Evolutionary conservation across 1,140 invertebrate species (phyloP).

Genomic region (Spodoptera frugiperda): DNA sequence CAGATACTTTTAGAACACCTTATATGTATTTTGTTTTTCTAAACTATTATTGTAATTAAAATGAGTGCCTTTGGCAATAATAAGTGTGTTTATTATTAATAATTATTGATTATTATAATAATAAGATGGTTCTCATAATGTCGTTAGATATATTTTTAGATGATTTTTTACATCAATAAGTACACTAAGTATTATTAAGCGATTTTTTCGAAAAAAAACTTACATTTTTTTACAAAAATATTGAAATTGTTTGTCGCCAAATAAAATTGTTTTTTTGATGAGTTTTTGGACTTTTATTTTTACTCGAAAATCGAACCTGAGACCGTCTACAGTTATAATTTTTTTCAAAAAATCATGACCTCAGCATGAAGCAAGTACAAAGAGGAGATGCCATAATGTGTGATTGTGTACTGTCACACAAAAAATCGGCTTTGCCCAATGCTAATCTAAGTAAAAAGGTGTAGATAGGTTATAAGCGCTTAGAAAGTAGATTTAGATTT

Average conservation of each 20-base stretch:
- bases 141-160: slow-evolving; percentile 7
- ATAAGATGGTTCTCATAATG: not conserved
- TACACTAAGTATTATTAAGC: slow-evolving; percentile 10
- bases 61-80: not conserved
- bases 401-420: no score
- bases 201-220: not conserved
- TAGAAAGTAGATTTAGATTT: no score
- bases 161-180: slow-evolving; percentile 10
- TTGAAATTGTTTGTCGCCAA: not conserved
- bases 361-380: no score
- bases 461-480: no score
- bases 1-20: no score
- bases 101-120: not conserved
- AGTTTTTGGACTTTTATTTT: not conserved
- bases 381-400: no score
- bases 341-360: no score
- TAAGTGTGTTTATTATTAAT: not conserved
- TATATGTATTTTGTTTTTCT: no score
- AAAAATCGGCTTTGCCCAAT: no score
- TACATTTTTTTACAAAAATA: slow-evolving; percentile 31
- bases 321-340: no score
- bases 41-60: no score
- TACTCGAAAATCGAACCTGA: not conserved
- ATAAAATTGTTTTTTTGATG: slow-evolving; percentile 14
- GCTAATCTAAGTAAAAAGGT: no score